Evolutionary conservation across 2,888 invertebrate genomes (phyloP).

Genomic region (Temnothorax rugatulus): DNA sequence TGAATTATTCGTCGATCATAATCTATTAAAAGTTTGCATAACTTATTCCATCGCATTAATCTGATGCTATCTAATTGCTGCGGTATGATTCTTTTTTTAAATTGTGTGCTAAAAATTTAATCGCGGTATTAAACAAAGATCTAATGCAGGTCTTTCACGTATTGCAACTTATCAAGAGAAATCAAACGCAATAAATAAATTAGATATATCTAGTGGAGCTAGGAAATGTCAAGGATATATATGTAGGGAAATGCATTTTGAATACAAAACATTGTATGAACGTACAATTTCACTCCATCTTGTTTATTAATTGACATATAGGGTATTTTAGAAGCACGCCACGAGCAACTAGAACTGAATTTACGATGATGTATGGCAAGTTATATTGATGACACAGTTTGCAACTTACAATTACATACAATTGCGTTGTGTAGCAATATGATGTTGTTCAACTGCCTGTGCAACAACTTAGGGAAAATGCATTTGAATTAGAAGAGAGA

Average conservation of each 20-base stretch:
- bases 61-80: background rate
- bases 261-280: constrained; percentile 3
- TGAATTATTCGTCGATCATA: constrained; percentile 37
- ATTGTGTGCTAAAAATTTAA: background rate
- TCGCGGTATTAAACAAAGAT: background rate
- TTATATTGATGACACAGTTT: constrained; percentile 45
- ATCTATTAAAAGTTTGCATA: constrained; percentile 25
- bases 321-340: constrained; percentile 13
- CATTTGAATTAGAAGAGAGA: background rate
- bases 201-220: background rate
- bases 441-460: constrained; percentile 24
- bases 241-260: background rate
- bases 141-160: background rate
- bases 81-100: background rate
- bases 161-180: constrained; percentile 11
- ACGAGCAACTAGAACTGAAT: constrained; percentile 22
- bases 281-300: constrained; percentile 18
- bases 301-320: constrained; percentile 22
- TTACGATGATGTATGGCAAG: constrained; percentile 14
- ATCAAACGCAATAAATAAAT: constrained; percentile 18
- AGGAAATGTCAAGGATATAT: background rate
- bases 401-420: constrained; percentile 44
- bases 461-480: constrained; percentile 22
- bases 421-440: constrained; percentile 19
- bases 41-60: constrained; percentile 9